Evolutionary conservation across 37 sponge, comb jelly and placozoan genomes (phyloP).

Genomic region (Aplysina aerophoba): DNA sequence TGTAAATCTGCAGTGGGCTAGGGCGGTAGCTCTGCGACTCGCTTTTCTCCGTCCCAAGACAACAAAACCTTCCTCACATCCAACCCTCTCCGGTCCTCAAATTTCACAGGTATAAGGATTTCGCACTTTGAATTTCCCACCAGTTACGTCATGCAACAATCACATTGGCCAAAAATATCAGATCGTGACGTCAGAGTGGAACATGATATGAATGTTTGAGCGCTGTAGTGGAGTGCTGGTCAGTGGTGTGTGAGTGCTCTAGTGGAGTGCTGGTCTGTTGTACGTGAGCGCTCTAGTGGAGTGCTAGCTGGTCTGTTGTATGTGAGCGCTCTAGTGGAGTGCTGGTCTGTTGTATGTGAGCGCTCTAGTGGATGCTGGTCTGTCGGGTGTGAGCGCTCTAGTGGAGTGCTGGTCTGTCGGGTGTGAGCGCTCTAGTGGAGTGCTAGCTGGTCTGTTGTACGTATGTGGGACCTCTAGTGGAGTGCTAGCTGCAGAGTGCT

Average conservation of each 20-base stretch:
- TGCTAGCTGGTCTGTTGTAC: not conserved
- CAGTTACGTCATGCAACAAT: too few relatives aligned
- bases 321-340: slow-evolving; percentile 8
- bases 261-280: slow-evolving; percentile 4
- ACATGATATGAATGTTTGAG: too few relatives aligned
- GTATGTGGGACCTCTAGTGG: not conserved
- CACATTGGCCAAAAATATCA: not conserved
- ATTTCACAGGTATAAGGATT: not conserved
- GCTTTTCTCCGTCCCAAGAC: not conserved
- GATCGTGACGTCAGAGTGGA: not conserved
- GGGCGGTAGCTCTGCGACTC: not conserved
- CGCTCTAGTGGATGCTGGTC: not conserved
- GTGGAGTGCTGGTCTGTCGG: not conserved
- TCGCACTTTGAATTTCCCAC: not conserved
- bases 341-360: not conserved
- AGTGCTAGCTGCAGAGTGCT: not conserved
- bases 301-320: not conserved
- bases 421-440: slow-evolving; percentile 5
- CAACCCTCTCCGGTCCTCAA: not conserved
- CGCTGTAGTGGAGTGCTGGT: not conserved
- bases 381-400: not conserved
- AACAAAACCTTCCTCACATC: slow-evolving; percentile 4
- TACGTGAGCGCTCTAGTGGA: not conserved
- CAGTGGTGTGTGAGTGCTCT: not conserved
- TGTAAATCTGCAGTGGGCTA: not conserved